Evolutionary conservation across 1,140 invertebrate species (phyloP).

Genomic region (Cotesia vestalis): DNA sequence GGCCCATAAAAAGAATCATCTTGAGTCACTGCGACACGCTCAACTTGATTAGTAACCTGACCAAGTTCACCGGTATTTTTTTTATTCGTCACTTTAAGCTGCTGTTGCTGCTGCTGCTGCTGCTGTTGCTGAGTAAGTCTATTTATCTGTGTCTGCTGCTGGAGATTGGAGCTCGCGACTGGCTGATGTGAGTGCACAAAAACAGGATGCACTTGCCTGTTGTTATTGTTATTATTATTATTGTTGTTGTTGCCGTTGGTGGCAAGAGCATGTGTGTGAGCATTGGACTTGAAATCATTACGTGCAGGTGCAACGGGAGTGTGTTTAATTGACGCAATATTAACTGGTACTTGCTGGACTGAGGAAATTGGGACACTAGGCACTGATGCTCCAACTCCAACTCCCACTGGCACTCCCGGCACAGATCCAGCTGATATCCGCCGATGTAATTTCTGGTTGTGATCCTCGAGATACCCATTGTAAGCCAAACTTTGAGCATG

Average conservation of each 20-base stretch:
- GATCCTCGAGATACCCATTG: constrained; percentile 51
- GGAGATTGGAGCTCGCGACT: no score
- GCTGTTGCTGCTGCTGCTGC: constrained; percentile 27
- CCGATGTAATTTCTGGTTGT: constrained; percentile 45
- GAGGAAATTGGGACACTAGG: constrained; percentile 19
- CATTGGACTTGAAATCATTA: not conserved
- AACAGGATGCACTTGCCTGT: not conserved
- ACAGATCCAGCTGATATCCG: constrained; percentile 33
- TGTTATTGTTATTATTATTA: not conserved
- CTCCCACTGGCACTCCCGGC: not conserved
- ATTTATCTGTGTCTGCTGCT: no score
- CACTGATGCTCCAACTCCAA: not conserved
- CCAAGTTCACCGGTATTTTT: constrained; percentile 1
- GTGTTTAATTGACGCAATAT: constrained; percentile 11
- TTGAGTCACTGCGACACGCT: constrained; percentile 26
- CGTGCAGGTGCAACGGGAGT: not conserved
- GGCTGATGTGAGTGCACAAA: not conserved
- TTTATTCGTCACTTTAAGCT: not conserved
- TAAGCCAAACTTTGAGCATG: constrained; percentile 57
- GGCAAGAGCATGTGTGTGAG: no score
- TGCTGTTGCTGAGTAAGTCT: no score
- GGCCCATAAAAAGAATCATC: constrained; percentile 82
- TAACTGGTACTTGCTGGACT: constrained; percentile 26
- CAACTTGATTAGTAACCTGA: constrained; percentile 30
- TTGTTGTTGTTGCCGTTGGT: no score